These are phyloP conservation scores for Phainopepla nitens DNA, from an alignment of 2,113 vertebrate genomes.

Conservation along the genomic window DNA sequence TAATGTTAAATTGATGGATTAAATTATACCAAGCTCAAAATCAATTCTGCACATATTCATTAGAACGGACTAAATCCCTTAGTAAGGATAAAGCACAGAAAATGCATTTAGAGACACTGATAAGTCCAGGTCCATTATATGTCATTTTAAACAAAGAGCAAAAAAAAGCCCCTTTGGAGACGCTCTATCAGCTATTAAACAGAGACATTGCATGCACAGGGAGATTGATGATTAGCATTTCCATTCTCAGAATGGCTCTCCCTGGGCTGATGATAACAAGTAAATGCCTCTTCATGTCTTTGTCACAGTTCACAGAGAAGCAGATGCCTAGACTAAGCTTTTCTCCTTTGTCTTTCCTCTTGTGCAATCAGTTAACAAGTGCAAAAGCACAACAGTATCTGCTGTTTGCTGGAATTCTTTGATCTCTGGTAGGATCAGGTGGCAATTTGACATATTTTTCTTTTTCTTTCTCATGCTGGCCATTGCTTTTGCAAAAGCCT, in stretches of 20 bases:
- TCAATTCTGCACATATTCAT: constrained; percentile 85
- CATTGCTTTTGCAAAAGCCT: background rate
- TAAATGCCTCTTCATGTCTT: constrained; percentile 64
- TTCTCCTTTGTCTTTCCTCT: constrained; percentile 79
- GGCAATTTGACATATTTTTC: background rate
- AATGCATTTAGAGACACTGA: constrained; percentile 89
- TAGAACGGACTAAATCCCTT: constrained; percentile 80
- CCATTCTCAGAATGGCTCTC: constrained; percentile 77
- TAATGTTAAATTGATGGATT: constrained; percentile 97
- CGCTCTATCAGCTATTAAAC: constrained; percentile 94
- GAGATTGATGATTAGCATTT: constrained; percentile 94
- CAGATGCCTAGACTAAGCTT: constrained; percentile 72
- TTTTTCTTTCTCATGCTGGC: background rate
- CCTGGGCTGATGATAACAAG: constrained; percentile 79
- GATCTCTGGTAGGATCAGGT: background rate
- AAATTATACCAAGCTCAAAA: constrained; percentile 91
- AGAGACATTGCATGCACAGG: constrained; percentile 83
- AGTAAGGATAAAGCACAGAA: constrained; percentile 76
- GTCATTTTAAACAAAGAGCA: constrained; percentile 96
- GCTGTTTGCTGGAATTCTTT: background rate
- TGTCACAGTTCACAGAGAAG: constrained; percentile 74
- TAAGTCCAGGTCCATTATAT: constrained; percentile 92
- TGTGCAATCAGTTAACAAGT: constrained; percentile 77
- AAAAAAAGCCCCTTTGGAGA: constrained; percentile 86
- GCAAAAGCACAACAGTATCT: background rate